These are phyloP conservation scores for Xestia c-nigrum DNA, from an alignment of 2,888 invertebrate genomes.

Conservation along the genomic window DNA sequence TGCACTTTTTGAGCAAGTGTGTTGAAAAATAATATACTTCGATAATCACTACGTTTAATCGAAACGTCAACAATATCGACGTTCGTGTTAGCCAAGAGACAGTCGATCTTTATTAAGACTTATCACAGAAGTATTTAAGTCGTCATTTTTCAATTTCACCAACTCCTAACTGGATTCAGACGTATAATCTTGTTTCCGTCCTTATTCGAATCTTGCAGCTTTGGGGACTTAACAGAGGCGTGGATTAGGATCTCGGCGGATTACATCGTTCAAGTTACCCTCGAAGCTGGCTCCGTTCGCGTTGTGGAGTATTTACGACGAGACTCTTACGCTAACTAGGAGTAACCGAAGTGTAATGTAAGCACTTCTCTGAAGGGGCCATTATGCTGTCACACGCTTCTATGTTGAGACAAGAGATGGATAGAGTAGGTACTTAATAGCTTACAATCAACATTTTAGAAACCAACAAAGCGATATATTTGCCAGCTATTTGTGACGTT, in stretches of 20 bases:
- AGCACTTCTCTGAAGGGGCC: constrained; percentile 39
- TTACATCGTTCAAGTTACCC: constrained; percentile 42
- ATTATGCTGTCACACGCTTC: constrained; percentile 50
- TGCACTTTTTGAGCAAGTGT: no score
- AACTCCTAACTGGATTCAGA: constrained; percentile 27
- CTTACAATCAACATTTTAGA: not conserved
- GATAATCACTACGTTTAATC: no score
- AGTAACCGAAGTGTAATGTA: constrained; percentile 47
- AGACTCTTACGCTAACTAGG: constrained; percentile 23
- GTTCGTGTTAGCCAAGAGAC: not conserved
- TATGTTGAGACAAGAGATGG: constrained; percentile 37
- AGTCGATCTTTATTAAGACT: not conserved
- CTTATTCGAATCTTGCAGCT: constrained; percentile 29
- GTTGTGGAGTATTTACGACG: constrained; percentile 49
- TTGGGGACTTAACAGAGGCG: constrained; percentile 45
- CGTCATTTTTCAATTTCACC: constrained; percentile 12
- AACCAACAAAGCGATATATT: not conserved
- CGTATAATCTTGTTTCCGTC: constrained; percentile 50
- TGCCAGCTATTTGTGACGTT: not conserved
- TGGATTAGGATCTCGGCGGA: constrained; percentile 52
- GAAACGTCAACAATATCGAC: not conserved
- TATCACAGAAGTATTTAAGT: not conserved
- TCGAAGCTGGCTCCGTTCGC: constrained; percentile 12
- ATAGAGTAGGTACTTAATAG: not conserved
- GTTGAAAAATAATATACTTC: no score